phyloP scores from a whole-genome alignment of 2,888 invertebrate genomes.

The Lacanobia oleracea region DNA sequence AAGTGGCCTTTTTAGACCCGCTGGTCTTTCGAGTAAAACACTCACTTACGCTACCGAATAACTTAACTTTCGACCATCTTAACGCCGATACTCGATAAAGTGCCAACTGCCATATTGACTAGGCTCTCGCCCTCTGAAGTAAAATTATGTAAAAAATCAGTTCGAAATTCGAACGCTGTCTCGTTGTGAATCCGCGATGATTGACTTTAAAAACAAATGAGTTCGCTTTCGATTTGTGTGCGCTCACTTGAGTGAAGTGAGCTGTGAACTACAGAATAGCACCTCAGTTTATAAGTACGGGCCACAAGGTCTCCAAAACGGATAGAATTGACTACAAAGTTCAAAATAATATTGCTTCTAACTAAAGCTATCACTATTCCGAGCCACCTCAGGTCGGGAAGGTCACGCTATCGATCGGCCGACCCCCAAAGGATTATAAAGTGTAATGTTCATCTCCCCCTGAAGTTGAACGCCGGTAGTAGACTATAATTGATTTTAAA shows the following conservation, averaged over 20 bases:
- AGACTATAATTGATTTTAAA: constrained; percentile 67
- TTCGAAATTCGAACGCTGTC: background rate
- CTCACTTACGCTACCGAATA: too few species aligned
- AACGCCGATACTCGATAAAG: too few species aligned
- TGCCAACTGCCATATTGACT: too few species aligned
- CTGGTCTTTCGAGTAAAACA: too few species aligned
- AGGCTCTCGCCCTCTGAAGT: too few species aligned
- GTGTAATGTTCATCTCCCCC: constrained; percentile 59
- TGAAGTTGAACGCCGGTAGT: constrained; percentile 55
- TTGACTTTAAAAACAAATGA: constrained; percentile 19
- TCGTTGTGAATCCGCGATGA: background rate
- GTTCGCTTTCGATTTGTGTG: background rate
- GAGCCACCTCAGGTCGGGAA: constrained; percentile 42
- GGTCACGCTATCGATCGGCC: constrained; percentile 59
- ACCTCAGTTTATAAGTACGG: constrained; percentile 13
- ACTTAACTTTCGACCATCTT: too few species aligned
- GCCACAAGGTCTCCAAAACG: background rate
- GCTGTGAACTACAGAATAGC: background rate
- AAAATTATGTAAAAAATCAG: background rate
- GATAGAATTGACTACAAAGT: constrained; percentile 31
- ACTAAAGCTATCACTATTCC: constrained; percentile 40
- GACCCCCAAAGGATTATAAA: constrained; percentile 60
- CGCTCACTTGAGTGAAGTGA: background rate
- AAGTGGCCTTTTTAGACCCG: too few species aligned
- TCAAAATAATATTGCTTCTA: constrained; percentile 40